phyloP scores from a whole-genome alignment of 2,797 vertebrate species.

The Jordanella pulchra region DNA sequence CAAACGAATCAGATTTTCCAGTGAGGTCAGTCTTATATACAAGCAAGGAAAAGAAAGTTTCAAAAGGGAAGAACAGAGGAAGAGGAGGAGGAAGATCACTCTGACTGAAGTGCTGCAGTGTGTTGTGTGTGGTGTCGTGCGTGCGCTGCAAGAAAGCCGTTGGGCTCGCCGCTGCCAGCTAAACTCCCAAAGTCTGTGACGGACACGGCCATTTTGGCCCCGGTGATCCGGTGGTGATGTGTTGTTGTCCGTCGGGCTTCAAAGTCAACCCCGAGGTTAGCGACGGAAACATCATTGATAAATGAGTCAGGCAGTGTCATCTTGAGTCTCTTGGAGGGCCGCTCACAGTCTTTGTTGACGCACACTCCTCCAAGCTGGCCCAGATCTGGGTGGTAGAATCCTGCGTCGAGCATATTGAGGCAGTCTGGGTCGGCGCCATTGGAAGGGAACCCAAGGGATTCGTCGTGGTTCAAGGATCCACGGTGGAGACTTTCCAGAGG shows the following conservation, averaged over 20 bases:
- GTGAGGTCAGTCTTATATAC: slow-evolving; percentile 87
- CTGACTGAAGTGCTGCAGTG: slow-evolving; percentile 92
- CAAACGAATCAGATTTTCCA: slow-evolving; percentile 77
- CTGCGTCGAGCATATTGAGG: slow-evolving; percentile 94
- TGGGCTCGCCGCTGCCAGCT: slow-evolving; percentile 85
- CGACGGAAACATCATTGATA: slow-evolving; percentile 92
- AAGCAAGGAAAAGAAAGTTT: slow-evolving; percentile 77
- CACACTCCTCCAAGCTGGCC: slow-evolving; percentile 84
- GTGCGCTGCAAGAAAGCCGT: slow-evolving; percentile 89
- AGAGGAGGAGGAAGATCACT: slow-evolving; percentile 80
- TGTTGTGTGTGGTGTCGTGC: slow-evolving; percentile 92
- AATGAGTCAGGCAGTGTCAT: slow-evolving; percentile 93
- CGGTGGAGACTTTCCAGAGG: slow-evolving; percentile 88
- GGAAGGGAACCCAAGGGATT: slow-evolving; percentile 87
- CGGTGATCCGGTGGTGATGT: slow-evolving; percentile 88
- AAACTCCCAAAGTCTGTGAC: slow-evolving; percentile 96
- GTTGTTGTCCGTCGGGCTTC: slow-evolving; percentile 86
- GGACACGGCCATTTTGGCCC: slow-evolving; percentile 97
- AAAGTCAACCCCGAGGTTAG: slow-evolving; percentile 92
- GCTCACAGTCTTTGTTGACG: slow-evolving; percentile 89
- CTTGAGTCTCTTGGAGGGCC: slow-evolving; percentile 93
- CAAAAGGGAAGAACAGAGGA: slow-evolving; percentile 80
- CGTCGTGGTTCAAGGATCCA: slow-evolving; percentile 88
- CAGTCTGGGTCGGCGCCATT: slow-evolving; percentile 90
- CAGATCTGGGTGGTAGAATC: slow-evolving; percentile 94